phyloP scores from a whole-genome alignment of 2,797 vertebrate genomes.

The Phylloscopus collybita region DNA sequence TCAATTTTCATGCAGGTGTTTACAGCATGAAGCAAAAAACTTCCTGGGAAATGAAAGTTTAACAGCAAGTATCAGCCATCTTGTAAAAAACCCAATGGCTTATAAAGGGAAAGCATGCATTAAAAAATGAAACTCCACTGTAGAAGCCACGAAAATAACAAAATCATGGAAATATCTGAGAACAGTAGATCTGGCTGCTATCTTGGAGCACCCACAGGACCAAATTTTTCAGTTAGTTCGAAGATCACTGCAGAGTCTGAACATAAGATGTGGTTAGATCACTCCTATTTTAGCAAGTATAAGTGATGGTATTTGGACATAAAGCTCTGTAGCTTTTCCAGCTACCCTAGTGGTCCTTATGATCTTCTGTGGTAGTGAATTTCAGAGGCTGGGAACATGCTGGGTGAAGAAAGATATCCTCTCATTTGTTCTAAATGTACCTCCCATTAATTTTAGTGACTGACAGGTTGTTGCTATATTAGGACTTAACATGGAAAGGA shows the following conservation, averaged over 20 bases:
- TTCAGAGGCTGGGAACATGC: conserved; percentile 34
- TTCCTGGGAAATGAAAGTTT: not conserved
- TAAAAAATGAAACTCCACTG: not conserved
- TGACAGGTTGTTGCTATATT: conserved; percentile 1
- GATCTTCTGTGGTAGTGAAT: conserved; percentile 2
- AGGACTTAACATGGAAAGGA: conserved; percentile 1
- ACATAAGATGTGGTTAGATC: not conserved
- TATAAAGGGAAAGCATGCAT: not conserved
- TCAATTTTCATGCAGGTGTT: conserved; percentile 40
- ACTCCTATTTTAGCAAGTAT: not conserved
- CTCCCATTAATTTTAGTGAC: conserved; percentile 34
- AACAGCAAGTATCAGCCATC: not conserved
- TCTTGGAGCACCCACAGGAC: not conserved
- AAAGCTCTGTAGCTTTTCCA: conserved; percentile 14
- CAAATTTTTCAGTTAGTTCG: not conserved
- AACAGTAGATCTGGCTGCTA: not conserved
- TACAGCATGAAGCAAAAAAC: not conserved
- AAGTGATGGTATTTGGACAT: not conserved
- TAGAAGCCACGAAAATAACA: not conserved
- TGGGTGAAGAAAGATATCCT: conserved; percentile 25
- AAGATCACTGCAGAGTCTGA: not conserved
- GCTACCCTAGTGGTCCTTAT: not conserved
- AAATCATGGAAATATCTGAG: not conserved
- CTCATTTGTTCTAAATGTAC: conserved; percentile 41
- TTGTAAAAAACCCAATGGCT: not conserved